phyloP scores from a whole-genome alignment of 1,140 invertebrate genomes.

The Drosophila sechellia region DNA sequence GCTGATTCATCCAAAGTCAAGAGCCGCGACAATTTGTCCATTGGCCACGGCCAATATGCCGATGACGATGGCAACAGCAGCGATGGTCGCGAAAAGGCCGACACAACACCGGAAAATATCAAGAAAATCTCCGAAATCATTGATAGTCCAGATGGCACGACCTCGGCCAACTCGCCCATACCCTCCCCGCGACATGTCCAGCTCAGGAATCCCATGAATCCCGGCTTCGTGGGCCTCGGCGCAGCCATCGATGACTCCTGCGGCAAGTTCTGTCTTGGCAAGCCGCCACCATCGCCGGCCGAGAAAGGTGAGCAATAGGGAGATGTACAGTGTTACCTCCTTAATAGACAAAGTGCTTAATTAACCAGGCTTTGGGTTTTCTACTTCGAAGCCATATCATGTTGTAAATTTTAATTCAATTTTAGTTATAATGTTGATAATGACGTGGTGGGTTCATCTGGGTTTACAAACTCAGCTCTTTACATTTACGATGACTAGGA shows the following conservation, averaged over 20 bases:
- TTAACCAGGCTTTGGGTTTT: no score
- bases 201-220: constrained; percentile 36
- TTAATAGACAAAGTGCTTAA: no score
- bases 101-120: constrained; percentile 80
- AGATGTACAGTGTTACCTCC: not conserved
- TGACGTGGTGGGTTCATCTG: not conserved
- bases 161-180: constrained; percentile 14
- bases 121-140: constrained; percentile 84
- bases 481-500: not conserved
- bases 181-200: constrained; percentile 37
- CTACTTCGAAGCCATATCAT: not conserved
- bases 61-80: constrained; percentile 72
- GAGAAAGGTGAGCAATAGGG: constrained; percentile 70
- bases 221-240: constrained; percentile 66
- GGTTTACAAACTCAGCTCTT: not conserved
- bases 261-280: constrained; percentile 74
- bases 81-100: constrained; percentile 77
- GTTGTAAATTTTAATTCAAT: not conserved
- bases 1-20: constrained; percentile 52
- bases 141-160: constrained; percentile 42
- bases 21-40: constrained; percentile 38
- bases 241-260: constrained; percentile 82
- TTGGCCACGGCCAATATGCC: constrained; percentile 23
- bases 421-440: not conserved
- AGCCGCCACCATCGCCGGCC: constrained; percentile 72